These are phyloP conservation scores for Chlorocebus sabaeus DNA, from an alignment of 2,113 vertebrate genomes.

Conservation along the genomic window DNA sequence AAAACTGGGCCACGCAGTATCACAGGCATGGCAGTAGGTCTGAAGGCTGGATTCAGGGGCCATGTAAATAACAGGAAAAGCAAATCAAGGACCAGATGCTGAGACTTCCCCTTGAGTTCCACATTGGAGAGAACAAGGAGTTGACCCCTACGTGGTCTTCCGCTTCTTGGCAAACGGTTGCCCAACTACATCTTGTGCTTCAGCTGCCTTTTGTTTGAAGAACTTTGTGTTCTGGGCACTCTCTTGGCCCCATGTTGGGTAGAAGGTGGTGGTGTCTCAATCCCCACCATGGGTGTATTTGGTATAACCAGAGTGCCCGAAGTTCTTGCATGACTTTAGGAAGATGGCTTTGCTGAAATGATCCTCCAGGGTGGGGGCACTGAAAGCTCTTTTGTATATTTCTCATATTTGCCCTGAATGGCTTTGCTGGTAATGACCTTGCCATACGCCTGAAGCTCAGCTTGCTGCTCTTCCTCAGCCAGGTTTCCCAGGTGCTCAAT, in stretches of 20 bases:
- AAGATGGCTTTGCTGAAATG: slow-evolving; percentile 98
- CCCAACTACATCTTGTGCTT: slow-evolving; percentile 93
- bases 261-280: slow-evolving; percentile 96
- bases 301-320: slow-evolving; percentile 93
- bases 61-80: neutral
- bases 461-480: slow-evolving; percentile 93
- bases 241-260: slow-evolving; percentile 97
- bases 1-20: neutral
- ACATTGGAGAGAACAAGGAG: neutral
- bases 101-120: neutral
- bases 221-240: slow-evolving; percentile 97
- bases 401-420: slow-evolving; percentile 94
- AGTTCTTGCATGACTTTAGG: slow-evolving; percentile 99
- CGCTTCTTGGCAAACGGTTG: slow-evolving; percentile 92
- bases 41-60: neutral
- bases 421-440: slow-evolving; percentile 96
- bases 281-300: slow-evolving; percentile 97
- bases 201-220: slow-evolving; percentile 96
- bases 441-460: slow-evolving; percentile 91
- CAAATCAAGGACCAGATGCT: neutral
- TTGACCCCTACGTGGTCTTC: slow-evolving; percentile 84
- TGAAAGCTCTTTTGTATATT: slow-evolving; percentile 54
- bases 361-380: slow-evolving; percentile 93
- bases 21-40: neutral
- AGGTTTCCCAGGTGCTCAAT: slow-evolving; percentile 93